Conservation (phyloP, 2,888 invertebrate genomes). For the Drosophila recens region DNA sequence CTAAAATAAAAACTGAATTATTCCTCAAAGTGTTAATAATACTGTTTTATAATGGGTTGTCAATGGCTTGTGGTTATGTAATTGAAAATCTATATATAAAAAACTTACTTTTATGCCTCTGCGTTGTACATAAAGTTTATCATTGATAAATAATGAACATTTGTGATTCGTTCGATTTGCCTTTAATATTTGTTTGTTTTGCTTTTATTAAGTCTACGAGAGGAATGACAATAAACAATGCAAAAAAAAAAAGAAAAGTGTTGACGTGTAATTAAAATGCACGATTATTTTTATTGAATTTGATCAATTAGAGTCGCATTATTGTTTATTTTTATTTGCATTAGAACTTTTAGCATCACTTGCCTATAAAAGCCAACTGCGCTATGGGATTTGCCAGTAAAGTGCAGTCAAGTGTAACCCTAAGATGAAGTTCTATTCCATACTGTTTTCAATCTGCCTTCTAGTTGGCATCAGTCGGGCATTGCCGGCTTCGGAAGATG, state of each 20-base stretch:
- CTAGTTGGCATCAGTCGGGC: neutral
- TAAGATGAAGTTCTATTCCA: constrained; percentile 68
- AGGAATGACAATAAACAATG: constrained; percentile 7
- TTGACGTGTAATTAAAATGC: constrained; percentile 12
- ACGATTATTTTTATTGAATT: constrained; percentile 17
- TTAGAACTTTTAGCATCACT: constrained; percentile 2
- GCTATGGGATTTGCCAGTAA: constrained; percentile 45
- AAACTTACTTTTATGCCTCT: neutral
- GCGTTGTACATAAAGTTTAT: neutral
- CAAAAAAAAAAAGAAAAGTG: constrained; percentile 9
- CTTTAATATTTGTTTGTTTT: constrained; percentile 4
- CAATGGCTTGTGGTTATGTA: neutral
- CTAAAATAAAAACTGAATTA: neutral
- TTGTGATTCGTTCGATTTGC: neutral
- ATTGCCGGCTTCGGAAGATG: constrained; percentile 15
- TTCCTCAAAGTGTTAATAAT: neutral
- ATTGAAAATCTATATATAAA: neutral
- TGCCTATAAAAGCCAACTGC: constrained; percentile 58
- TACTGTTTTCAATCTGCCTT: constrained; percentile 49
- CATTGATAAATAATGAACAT: neutral
- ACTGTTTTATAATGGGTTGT: neutral
- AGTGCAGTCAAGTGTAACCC: constrained; percentile 54
- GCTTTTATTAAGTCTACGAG: constrained; percentile 1
- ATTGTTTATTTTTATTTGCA: constrained; percentile 7
- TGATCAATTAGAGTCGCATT: constrained; percentile 6